These are phyloP conservation scores for Cephus pygmeus DNA, from an alignment of 2,888 invertebrate genomes.

Conservation along the genomic window DNA sequence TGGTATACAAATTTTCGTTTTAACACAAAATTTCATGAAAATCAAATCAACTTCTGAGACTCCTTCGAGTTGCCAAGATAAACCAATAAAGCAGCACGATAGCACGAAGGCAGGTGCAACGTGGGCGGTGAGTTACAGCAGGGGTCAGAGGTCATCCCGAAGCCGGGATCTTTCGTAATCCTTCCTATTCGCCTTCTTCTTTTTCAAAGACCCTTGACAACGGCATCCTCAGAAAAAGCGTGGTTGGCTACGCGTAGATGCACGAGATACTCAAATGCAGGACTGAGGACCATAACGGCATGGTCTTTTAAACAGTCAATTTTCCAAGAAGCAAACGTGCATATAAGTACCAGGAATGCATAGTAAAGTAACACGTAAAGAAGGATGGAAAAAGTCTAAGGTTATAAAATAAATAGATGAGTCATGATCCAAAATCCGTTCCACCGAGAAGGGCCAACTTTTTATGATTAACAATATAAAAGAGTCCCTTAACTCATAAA, in stretches of 20 bases:
- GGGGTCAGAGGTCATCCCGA: conserved; percentile 52
- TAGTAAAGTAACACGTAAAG: background rate
- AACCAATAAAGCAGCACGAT: conserved; percentile 58
- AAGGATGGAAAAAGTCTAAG: background rate
- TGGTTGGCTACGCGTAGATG: conserved; percentile 21
- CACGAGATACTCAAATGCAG: conserved; percentile 27
- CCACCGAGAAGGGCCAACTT: background rate
- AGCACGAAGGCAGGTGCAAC: conserved; percentile 57
- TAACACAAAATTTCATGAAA: background rate
- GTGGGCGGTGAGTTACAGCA: conserved; percentile 59
- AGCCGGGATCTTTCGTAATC: conserved; percentile 49
- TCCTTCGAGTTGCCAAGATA: conserved; percentile 47
- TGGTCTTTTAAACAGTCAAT: background rate
- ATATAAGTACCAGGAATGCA: background rate
- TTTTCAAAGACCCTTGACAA: background rate
- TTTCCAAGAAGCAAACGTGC: background rate
- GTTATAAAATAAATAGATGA: background rate
- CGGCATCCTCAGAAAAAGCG: conserved; percentile 21
- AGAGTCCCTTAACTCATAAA: background rate
- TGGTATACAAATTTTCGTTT: background rate
- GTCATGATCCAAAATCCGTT: background rate
- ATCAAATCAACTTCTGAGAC: conserved; percentile 8
- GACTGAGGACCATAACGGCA: background rate
- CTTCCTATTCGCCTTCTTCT: conserved; percentile 32
- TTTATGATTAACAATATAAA: background rate